Evolutionary conservation across 2,113 vertebrate species (phyloP).

Genomic region (Catharus fuscescens): DNA sequence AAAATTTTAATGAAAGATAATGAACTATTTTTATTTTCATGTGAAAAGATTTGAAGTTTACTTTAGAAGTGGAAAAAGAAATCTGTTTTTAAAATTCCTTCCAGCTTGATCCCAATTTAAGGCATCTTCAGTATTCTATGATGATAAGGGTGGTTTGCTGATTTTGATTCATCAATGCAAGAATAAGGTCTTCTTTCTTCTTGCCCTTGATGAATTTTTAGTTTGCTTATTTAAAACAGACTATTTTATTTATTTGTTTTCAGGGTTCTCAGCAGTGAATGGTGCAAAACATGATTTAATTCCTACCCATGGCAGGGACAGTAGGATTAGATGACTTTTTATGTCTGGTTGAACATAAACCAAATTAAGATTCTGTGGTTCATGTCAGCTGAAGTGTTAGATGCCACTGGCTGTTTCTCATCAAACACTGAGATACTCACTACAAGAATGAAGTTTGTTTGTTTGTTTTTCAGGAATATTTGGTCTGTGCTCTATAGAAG

Average conservation of each 20-base stretch:
- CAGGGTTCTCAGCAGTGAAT: not conserved
- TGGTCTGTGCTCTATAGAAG: not conserved
- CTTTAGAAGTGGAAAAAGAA: not conserved
- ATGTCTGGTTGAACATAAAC: not conserved
- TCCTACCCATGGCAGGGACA: not conserved
- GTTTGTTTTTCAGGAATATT: not conserved
- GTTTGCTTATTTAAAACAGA: not conserved
- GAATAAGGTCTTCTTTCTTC: not conserved
- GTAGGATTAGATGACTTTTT: too few species aligned
- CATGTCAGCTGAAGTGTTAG: not conserved
- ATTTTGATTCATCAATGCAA: not conserved
- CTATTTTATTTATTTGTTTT: not conserved
- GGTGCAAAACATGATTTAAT: not conserved
- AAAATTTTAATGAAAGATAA: not conserved
- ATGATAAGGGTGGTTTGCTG: not conserved
- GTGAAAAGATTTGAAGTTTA: not conserved
- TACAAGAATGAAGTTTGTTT: not conserved
- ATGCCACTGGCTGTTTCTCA: not conserved
- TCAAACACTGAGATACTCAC: not conserved
- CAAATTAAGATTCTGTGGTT: not conserved
- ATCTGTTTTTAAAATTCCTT: not conserved
- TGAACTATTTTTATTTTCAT: not conserved
- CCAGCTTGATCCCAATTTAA: not conserved
- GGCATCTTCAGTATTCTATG: not conserved
- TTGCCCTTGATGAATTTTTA: not conserved